These are phyloP conservation scores for Natrix natrix DNA, from an alignment of 2,797 vertebrate genomes.

Conservation along the genomic window DNA sequence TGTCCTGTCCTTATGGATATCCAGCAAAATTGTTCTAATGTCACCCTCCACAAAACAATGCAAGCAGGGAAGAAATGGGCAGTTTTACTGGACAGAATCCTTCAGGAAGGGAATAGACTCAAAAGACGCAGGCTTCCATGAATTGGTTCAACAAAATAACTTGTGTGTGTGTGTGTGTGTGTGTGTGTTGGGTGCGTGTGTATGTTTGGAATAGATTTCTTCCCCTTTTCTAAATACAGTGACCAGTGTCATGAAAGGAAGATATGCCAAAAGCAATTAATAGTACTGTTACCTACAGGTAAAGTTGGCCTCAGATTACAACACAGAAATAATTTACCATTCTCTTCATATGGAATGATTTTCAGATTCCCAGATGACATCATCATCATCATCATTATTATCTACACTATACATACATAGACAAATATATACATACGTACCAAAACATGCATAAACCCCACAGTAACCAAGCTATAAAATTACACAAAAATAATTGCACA, in stretches of 20 bases:
- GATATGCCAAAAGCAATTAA: not conserved
- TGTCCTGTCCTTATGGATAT: not conserved
- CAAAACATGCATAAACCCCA: not conserved
- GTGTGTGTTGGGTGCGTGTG: no score
- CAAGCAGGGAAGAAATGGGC: not conserved
- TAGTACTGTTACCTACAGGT: not conserved
- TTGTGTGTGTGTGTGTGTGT: no score
- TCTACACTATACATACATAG: not conserved
- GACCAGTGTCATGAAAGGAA: not conserved
- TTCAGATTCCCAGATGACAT: not conserved
- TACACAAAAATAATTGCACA: not conserved
- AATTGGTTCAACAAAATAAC: not conserved
- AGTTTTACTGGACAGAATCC: not conserved
- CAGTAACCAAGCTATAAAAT: not conserved
- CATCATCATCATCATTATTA: not conserved
- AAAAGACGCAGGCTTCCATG: not conserved
- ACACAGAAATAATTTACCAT: not conserved
- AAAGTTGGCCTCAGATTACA: not conserved
- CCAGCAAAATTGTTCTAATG: not conserved
- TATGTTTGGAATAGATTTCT: not conserved
- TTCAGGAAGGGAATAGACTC: not conserved
- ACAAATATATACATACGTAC: not conserved
- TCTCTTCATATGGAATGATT: not conserved
- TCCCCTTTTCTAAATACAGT: not conserved
- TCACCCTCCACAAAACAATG: not conserved